Base-by-base conservation (phyloP, 2,797 vertebrate species). In the Prionace glauca region DNA sequence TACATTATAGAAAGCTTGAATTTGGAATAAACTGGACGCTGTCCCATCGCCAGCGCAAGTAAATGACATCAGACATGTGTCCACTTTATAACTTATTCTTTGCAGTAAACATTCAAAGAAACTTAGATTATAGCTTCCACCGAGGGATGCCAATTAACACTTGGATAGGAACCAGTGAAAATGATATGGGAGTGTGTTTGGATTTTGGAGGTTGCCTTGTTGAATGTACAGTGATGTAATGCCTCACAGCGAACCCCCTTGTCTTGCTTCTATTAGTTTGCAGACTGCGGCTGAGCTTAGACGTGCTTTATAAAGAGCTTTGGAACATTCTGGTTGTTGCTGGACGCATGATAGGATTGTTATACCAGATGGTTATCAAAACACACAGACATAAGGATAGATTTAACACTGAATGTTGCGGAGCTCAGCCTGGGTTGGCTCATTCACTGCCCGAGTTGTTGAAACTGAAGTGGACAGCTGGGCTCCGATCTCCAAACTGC, bases 301-400 rank as follows among this genome's bases (percentile, higher is more conserved):
- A 92, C 18, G 10, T 1, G 20, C 18, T 79, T 22, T n/a, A 62
- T 62, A 90, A n/a, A 67, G 65, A 36, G 8, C 60, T 69, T n/a
- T 92, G 90, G 90, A 69, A 92, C 62, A 69, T 69, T 69, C 90
- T 67, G n/a, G n/a, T 41, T 92, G 22, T 69, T 69, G 65, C 65
- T 69, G 90, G 90, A 10, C 18, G 3, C 4, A 1, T 12, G 20
- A n/a, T 41, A 24, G 62, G 69, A 69, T 69, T 41, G 62, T 41
- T n/a, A 67, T n/a, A 36, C 36, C n/a, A 69, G 62, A 20, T n/a
- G 18, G 32, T 91, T 65, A 20, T n/a, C 20, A 36, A 36, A 92
- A 24, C n/a, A 69, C n/a, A 12, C 62, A 26, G 69, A 69, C 65
- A 41, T 67, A 41, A 92, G 0, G 18, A 41, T 65, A 69, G 26